Conservation (phyloP, 2,888 invertebrate genomes). For the Aradus depressus region DNA sequence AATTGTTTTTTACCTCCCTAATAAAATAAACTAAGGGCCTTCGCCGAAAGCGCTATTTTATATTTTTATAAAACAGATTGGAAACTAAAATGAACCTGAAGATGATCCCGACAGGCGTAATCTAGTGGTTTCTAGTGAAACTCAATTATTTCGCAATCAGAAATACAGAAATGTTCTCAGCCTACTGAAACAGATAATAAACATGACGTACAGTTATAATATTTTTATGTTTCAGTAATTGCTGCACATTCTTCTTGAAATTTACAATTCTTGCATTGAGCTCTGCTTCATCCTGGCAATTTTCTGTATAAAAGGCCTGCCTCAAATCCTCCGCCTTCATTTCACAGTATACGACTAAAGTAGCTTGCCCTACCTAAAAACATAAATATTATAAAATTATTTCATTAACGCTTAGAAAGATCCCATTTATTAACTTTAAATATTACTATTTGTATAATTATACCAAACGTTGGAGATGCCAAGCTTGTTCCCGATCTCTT, state of each 20-base stretch:
- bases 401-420: background rate
- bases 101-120: too few species aligned
- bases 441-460: background rate
- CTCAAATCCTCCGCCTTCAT: constrained; percentile 19
- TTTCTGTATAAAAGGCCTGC: constrained; percentile 7
- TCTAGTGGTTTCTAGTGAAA: too few species aligned
- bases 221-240: constrained; percentile 21
- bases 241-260: constrained; percentile 20
- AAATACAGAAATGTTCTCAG: too few species aligned
- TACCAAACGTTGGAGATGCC: constrained; percentile 24
- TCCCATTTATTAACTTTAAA: background rate
- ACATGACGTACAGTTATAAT: constrained; percentile 22
- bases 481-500: constrained; percentile 23
- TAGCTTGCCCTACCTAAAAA: constrained; percentile 19
- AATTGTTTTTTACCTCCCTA: too few species aligned
- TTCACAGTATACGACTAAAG: constrained; percentile 22
- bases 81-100: too few species aligned
- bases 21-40: too few species aligned
- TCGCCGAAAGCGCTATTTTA: too few species aligned
- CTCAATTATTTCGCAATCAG: too few species aligned
- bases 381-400: background rate
- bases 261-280: constrained; percentile 16
- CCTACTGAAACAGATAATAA: too few species aligned
- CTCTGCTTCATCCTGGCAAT: constrained; percentile 12
- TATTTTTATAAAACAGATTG: too few species aligned